phyloP scores from a whole-genome alignment of 1,140 invertebrate genomes.

The Mercenaria mercenaria region DNA sequence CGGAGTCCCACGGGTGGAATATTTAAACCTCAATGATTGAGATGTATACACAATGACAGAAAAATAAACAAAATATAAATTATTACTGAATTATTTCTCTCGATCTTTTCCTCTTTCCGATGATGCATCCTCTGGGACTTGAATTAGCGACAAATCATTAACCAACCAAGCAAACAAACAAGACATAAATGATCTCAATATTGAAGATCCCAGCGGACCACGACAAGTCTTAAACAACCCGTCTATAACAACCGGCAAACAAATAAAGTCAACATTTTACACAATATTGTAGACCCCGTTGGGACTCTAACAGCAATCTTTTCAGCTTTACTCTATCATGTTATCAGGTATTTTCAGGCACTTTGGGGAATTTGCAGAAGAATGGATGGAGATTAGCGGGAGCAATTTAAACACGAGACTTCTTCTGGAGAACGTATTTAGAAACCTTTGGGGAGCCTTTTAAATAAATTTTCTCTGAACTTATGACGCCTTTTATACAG shows the following conservation, averaged over 20 bases:
- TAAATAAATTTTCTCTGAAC: slow-evolving; percentile 55
- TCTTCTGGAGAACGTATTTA: slow-evolving; percentile 44
- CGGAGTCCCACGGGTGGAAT: slow-evolving; percentile 15
- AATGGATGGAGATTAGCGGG: slow-evolving; percentile 49
- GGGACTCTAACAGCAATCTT: slow-evolving; percentile 55
- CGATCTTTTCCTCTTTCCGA: slow-evolving; percentile 13
- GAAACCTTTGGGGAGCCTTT: slow-evolving; percentile 49
- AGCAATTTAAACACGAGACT: slow-evolving; percentile 54
- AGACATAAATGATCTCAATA: slow-evolving; percentile 55
- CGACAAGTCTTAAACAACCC: slow-evolving; percentile 49
- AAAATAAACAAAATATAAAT: slow-evolving; percentile 65
- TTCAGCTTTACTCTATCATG: slow-evolving; percentile 32
- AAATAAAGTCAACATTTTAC: slow-evolving; percentile 65
- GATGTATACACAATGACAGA: slow-evolving; percentile 41
- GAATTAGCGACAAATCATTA: slow-evolving; percentile 67
- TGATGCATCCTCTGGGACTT: slow-evolving; percentile 38
- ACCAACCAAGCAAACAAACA: slow-evolving; percentile 58
- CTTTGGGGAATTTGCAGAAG: slow-evolving; percentile 47
- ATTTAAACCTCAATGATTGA: slow-evolving; percentile 38
- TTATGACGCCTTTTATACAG: slow-evolving; percentile 35
- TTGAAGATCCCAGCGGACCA: slow-evolving; percentile 42
- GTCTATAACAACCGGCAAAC: slow-evolving; percentile 47
- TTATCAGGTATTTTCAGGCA: slow-evolving; percentile 53
- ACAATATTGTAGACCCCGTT: slow-evolving; percentile 42
- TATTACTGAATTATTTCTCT: slow-evolving; percentile 38